Evolutionary conservation across 2,113 vertebrate genomes (phyloP), one percentile per base, ranked within the genome.

Genomic region (Pelodiscus sinensis): DNA sequence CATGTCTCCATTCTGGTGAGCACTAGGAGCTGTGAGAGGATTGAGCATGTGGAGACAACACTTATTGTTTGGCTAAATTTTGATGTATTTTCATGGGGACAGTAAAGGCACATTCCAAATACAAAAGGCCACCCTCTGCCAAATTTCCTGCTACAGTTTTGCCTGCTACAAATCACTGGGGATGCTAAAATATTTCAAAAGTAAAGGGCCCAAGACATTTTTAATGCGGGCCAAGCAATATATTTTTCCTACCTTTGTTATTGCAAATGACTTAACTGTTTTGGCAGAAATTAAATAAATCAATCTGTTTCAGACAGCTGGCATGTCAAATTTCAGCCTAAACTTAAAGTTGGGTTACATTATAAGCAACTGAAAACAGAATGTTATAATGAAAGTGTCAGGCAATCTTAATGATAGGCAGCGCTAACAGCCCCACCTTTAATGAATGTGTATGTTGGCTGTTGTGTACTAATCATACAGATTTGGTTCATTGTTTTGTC

Each of bases 231-330:
- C 44, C 55, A 52, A 83, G 27, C 2, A 50, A 3, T 73, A 25
- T 2, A 75, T 14, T 77, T 77, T 55, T 24, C 22, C 86, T 92
- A 79, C 50, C 44, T 13, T 80, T 81, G 52, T n/a, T 92, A 31
- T 58, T 73, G 58, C 71, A 55, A 94, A 86, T 44, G 62, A 3
- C 31, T 92, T 89, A 90, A 92, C 55, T 0, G 0, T 29, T 50
- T 95, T 92, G 65, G 31, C 78, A 94, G 93, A 93, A 92, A 93
- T 94, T 88, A 93, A 95, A 94, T 96, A 94, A 94, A 89, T 51
- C 79, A 94, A 55, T 81, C 38, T 73, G 65, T 58, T 79, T 80
- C 55, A 91, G 89, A 95, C 81, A 88, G 16, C 51, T 80, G 84
- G 87, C 82, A 91, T 38, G 86, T 82, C 88, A 84, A 84, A 58